These are phyloP conservation scores for Embidobia sp. DNA, from an alignment of 2,888 invertebrate species.

Conservation along the genomic window DNA sequence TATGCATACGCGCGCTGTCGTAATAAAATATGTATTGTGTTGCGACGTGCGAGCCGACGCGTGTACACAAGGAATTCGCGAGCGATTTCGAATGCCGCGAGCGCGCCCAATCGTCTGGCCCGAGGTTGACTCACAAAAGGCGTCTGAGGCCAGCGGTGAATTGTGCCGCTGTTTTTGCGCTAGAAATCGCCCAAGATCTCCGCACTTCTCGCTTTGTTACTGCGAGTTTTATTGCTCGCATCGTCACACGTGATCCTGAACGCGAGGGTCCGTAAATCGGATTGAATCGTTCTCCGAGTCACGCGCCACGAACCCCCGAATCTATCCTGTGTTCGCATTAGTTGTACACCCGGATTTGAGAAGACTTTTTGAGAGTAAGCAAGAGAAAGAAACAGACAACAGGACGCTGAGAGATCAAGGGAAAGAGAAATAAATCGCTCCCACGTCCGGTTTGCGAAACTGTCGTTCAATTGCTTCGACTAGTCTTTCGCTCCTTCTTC, in stretches of 20 bases:
- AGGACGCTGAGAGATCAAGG: too few relatives aligned
- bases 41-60: too few relatives aligned
- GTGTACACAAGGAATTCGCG: slow-evolving; percentile 32
- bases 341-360: slow-evolving; percentile 18
- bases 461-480: slow-evolving; percentile 5
- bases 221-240: slow-evolving; percentile 12
- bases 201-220: slow-evolving; percentile 19
- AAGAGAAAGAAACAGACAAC: too few relatives aligned
- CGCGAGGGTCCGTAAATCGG: too few relatives aligned
- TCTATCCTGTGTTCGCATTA: slow-evolving; percentile 16
- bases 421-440: slow-evolving; percentile 27
- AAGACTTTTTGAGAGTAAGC: slow-evolving; percentile 4
- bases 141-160: too few relatives aligned
- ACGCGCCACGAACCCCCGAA: slow-evolving; percentile 15
- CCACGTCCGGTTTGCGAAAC: slow-evolving; percentile 23
- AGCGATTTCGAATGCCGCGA: slow-evolving; percentile 63
- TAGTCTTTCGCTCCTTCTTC: not conserved
- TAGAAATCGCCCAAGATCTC: too few relatives aligned
- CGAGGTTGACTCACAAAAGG: too few relatives aligned
- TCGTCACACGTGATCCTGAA: slow-evolving; percentile 30
- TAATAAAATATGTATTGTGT: slow-evolving; percentile 10
- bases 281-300: slow-evolving; percentile 39
- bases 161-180: too few relatives aligned
- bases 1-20: not conserved
- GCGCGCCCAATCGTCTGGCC: too few relatives aligned